Evolutionary conservation across 35 echinoderm and acorn worm species (phyloP), one percentile per base, ranked within the genome.

Genomic region (Chiridota heheva): DNA sequence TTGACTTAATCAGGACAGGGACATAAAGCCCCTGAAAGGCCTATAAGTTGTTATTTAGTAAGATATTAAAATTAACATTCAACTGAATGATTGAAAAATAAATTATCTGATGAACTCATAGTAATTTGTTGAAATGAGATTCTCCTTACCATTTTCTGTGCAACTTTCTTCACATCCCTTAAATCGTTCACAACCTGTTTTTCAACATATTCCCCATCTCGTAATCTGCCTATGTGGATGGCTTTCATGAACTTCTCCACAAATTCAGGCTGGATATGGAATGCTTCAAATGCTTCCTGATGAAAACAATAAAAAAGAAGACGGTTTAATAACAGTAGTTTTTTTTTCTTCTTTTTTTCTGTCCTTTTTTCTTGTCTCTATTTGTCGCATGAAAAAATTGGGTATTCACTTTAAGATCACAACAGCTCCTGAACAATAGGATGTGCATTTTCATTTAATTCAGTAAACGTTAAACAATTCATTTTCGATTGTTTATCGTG

Each of bases 71-170:
- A n/a, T n/a, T n/a, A n/a, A n/a, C n/a, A n/a, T n/a, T n/a, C n/a
- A n/a, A n/a, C n/a, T n/a, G n/a, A n/a, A n/a, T n/a, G n/a, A n/a
- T n/a, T 22, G n/a, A 20, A 17, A 22, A 20, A 60, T 28, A 29
- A 63, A 60, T 66, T 12, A 25, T 4, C 22, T 35, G 26, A 0
- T 70, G 12, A 28, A 29, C 43, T 77, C 44, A 10, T 30, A 1
- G 49, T 36, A 2, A 32, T 37, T 16, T 24, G 28, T 82, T 22
- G 25, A 61, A 36, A 56, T 70, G n/a, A n/a, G n/a, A n/a, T n/a
- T n/a, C n/a, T n/a, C n/a, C 8, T 59, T 70, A 98, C 95, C 95
- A 98, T 98, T 92, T 98, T 85, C 30, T 84, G 47, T 28, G 89
- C 95, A 40, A 81, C 81, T 33, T 73, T 44, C 30, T 85, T 75